phyloP scores from a whole-genome alignment of 2,113 vertebrate genomes.

The Neopipo cinnamomea region DNA sequence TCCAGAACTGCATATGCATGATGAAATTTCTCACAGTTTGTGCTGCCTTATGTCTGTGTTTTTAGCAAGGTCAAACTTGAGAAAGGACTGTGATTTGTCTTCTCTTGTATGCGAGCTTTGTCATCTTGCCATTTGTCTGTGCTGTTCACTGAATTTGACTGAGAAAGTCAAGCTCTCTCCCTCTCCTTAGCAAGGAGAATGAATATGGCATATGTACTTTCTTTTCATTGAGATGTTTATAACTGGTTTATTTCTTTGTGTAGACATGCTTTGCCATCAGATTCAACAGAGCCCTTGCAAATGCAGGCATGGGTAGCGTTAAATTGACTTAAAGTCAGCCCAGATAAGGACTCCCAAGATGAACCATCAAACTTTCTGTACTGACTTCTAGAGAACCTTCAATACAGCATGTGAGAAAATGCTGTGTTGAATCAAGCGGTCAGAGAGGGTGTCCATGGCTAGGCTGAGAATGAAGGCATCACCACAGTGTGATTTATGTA shows the following conservation, averaged over 20 bases:
- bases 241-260: neutral
- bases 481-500: neutral
- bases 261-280: neutral
- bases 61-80: constrained; percentile 13
- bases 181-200: neutral
- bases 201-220: neutral
- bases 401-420: neutral
- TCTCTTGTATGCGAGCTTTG: neutral
- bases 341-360: neutral
- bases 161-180: neutral
- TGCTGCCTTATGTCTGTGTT: neutral
- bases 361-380: neutral
- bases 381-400: neutral
- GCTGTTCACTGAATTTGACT: neutral
- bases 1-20: neutral
- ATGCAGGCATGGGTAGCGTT: neutral
- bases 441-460: neutral
- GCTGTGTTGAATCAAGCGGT: neutral
- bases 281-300: neutral
- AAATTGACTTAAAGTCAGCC: neutral
- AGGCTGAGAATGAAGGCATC: neutral
- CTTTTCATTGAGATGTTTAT: neutral
- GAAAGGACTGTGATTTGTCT: neutral
- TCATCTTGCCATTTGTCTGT: neutral
- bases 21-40: neutral